Conservation (phyloP, 1,140 invertebrate species). For the Drosophila orena region DNA sequence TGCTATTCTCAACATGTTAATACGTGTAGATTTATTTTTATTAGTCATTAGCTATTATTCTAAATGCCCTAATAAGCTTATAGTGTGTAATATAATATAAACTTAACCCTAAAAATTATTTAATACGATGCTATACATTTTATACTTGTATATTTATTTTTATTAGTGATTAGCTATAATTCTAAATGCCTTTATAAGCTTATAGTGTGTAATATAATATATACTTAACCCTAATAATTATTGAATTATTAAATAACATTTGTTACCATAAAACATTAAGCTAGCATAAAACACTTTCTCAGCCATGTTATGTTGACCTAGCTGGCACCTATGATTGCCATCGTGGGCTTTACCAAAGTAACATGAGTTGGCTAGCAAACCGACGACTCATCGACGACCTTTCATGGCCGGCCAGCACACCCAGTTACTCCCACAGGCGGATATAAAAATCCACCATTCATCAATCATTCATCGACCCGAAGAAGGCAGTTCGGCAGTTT, state of each 20-base stretch:
- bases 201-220: not conserved
- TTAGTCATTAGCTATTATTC: no score
- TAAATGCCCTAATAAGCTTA: no score
- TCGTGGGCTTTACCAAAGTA: conserved; percentile 6
- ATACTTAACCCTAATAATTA: not conserved
- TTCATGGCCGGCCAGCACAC: conserved; percentile 46
- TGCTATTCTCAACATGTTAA: no score
- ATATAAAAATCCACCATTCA: conserved; percentile 22
- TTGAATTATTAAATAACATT: not conserved
- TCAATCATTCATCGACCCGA: conserved; percentile 42
- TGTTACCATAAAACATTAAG: not conserved
- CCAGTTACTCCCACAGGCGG: conserved; percentile 36
- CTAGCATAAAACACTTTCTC: no score
- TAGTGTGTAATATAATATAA: no score
- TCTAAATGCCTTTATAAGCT: no score
- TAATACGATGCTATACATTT: no score
- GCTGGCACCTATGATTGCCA: not conserved
- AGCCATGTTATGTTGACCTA: not conserved
- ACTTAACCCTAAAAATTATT: not conserved
- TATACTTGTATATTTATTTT: no score
- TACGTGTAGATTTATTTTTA: no score
- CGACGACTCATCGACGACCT: conserved; percentile 22
- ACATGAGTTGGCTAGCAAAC: not conserved
- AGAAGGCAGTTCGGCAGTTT: conserved; percentile 39
- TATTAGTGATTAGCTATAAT: no score